Evolutionary conservation across 2,797 vertebrate species (phyloP), one percentile per base, ranked within the genome.

Genomic region (Chelonia mydas): DNA sequence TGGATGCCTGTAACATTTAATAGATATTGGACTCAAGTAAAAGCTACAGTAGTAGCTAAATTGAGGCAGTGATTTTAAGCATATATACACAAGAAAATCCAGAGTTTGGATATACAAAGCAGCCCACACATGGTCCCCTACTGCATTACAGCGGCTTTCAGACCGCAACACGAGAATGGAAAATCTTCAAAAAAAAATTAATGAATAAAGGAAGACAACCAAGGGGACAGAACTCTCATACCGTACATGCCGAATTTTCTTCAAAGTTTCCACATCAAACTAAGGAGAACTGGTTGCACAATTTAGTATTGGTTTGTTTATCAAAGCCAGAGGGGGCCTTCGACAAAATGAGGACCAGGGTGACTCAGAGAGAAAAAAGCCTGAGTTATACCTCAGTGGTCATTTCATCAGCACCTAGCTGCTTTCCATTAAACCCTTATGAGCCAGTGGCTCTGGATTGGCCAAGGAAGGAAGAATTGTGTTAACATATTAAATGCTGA

Each of bases 1-100:
- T 0, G 47, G 68, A 72, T 59, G 54, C 57, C 89, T 1, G 0
- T 27, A 81, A 59, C 0, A 3, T 45, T 74, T 0, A 5, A 11
- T 72, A 13, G 78, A 45, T 19, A 72, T 3, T 9, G 28, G 10
- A 78, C 11, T 3, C 0, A 0, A 25, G 27, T 45, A n/a, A 61
- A 41, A 23, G 85, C 5, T 0, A 21, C 55, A 9, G 19, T 1
- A 81, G 55, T 85, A 3, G 7, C 2, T 17, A 45, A 1, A 28
- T 17, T 45, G 23, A 37, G 9, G 50, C 57, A 49, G 37, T 47
- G 53, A 53, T 37, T 81, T 51, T 59, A 81, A 65, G 50, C 49
- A 54, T 8, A 57, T 37, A 37, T 31, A 33, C 7, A 77, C 3
- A 5, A 33, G 33, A 17, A 65, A 83, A 84, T 21, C 47, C 83